Conservation (phyloP, 2,113 vertebrate species). For the Platycercus adscitus region DNA sequence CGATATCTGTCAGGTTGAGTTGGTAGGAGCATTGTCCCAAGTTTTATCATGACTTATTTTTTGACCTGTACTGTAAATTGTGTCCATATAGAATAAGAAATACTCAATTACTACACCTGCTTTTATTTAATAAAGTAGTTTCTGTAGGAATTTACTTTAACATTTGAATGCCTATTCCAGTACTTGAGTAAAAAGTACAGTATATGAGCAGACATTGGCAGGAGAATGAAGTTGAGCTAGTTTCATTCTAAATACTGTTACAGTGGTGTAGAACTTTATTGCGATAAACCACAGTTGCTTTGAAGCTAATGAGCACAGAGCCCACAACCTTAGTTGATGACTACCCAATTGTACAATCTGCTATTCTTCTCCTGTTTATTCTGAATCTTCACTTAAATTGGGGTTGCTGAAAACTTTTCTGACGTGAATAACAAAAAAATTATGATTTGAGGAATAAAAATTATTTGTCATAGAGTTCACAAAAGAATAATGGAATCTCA, state of each 20-base stretch:
- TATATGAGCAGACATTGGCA: not conserved
- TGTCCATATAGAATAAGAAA: not conserved
- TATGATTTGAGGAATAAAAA: not conserved
- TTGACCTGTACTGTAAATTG: not conserved
- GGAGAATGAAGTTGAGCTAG: not conserved
- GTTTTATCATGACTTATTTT: conserved; percentile 2
- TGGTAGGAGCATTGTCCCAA: not conserved
- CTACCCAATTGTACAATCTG: not conserved
- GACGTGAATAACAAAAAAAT: not conserved
- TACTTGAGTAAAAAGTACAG: not conserved
- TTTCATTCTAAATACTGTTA: not conserved
- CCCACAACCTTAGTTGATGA: not conserved
- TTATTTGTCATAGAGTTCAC: not conserved
- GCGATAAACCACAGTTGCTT: not conserved
- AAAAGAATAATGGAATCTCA: not conserved
- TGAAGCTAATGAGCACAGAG: not conserved
- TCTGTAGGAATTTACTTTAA: not conserved
- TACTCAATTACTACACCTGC: not conserved
- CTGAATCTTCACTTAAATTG: not conserved
- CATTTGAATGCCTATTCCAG: no score
- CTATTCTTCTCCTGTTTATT: not conserved
- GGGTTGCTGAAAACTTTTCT: not conserved
- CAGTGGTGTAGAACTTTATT: not conserved
- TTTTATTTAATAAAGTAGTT: not conserved
- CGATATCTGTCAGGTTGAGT: not conserved